These are phyloP conservation scores for Epinephelus lanceolatus DNA, from an alignment of 2,113 vertebrate genomes.

Conservation along the genomic window DNA sequence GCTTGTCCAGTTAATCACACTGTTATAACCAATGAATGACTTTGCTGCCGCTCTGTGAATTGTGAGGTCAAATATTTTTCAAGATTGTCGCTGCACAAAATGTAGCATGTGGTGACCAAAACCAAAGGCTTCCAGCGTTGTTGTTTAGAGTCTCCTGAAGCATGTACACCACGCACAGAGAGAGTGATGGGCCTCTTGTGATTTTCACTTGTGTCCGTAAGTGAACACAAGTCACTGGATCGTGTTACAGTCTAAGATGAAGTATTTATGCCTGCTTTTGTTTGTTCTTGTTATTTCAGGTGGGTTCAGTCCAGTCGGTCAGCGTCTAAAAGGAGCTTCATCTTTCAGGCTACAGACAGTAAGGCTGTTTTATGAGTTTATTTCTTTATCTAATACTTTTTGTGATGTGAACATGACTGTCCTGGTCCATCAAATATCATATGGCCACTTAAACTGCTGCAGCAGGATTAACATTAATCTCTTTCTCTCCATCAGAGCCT, in stretches of 20 bases:
- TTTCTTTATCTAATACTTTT: not conserved
- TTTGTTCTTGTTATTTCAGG: constrained; percentile 85
- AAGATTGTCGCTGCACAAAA: constrained; percentile 26
- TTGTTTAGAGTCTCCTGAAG: constrained; percentile 8
- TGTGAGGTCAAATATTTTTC: constrained; percentile 36
- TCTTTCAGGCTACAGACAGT: constrained; percentile 87
- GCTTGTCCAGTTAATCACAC: constrained; percentile 35
- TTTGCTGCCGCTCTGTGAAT: not conserved
- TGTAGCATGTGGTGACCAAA: not conserved
- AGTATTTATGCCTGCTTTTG: not conserved
- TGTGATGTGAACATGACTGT: not conserved
- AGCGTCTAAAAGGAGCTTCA: constrained; percentile 81
- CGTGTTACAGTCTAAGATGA: not conserved
- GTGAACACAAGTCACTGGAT: not conserved
- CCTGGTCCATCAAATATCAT: not conserved
- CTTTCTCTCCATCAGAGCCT: constrained; percentile 67
- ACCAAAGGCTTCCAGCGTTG: not conserved
- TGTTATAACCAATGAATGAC: constrained; percentile 21
- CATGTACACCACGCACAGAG: constrained; percentile 49
- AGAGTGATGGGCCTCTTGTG: constrained; percentile 40
- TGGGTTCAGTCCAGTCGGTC: constrained; percentile 87
- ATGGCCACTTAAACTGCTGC: not conserved
- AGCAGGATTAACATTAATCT: not conserved
- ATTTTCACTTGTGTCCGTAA: constrained; percentile 51
- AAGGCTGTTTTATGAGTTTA: constrained; percentile 60